Evolutionary conservation across 2,797 vertebrate genomes (phyloP).

Genomic region (Lepidocolaptes lacrymiger): DNA sequence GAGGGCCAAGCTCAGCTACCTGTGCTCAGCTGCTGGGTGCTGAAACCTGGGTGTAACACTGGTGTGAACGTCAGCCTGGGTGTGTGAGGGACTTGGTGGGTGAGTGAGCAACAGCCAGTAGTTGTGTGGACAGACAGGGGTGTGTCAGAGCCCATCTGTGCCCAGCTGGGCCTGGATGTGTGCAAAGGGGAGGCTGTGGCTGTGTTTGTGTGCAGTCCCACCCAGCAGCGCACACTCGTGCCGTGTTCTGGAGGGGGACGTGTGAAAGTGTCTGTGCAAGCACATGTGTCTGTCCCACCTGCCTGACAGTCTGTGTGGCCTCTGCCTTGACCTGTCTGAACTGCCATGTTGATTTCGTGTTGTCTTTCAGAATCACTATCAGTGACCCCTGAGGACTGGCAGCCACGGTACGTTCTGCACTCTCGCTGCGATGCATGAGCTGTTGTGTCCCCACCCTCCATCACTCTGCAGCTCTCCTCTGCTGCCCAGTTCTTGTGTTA

Average conservation of each 20-base stretch:
- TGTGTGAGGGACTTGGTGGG: neutral
- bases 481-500: slow-evolving; percentile 47
- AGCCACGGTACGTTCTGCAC: slow-evolving; percentile 89
- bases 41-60: neutral
- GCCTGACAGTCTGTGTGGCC: slow-evolving; percentile 62
- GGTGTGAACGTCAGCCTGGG: neutral
- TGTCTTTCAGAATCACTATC: slow-evolving; percentile 99
- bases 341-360: slow-evolving; percentile 87
- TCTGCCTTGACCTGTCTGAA: slow-evolving; percentile 77
- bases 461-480: slow-evolving; percentile 66
- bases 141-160: neutral
- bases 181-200: neutral
- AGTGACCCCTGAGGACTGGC: slow-evolving; percentile 97
- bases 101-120: neutral
- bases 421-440: slow-evolving; percentile 79
- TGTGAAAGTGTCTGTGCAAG: slow-evolving; percentile 36
- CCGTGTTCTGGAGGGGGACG: neutral
- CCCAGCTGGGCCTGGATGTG: neutral
- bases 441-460: slow-evolving; percentile 55
- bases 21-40: neutral
- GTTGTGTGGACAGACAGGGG: neutral
- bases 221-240: neutral
- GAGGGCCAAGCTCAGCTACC: neutral
- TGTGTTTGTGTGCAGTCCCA: neutral
- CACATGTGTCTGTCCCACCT: slow-evolving; percentile 8